Percentiles rank a stretch among this genome's conserved stretches.
phyloP scores from a whole-genome alignment of 2,797 vertebrate species.

The Leptodactylus fallax region DNA sequence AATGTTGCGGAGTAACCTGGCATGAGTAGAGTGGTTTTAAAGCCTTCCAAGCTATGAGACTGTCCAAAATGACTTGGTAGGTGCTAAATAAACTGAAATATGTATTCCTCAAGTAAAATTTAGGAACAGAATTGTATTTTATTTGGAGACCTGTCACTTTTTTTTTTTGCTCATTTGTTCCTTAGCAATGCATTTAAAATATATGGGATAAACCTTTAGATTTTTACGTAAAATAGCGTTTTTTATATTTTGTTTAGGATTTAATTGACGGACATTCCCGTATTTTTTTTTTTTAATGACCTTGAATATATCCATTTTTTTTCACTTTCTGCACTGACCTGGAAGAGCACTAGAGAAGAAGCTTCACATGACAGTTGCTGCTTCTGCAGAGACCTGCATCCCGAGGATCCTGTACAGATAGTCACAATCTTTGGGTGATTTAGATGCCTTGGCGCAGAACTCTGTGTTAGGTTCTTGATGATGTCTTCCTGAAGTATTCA shows the following conservation, averaged over 20 bases:
- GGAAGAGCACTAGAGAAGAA: not conserved
- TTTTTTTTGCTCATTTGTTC: not conserved
- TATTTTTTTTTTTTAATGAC: not conserved
- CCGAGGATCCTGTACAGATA: not conserved
- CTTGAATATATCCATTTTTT: not conserved
- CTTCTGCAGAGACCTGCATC: not conserved
- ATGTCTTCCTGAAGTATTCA: too few species aligned
- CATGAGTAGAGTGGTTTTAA: slow-evolving; percentile 34
- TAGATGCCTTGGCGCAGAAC: not conserved
- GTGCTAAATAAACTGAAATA: slow-evolving; percentile 69
- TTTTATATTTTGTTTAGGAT: too few species aligned
- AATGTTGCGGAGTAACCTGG: slow-evolving; percentile 66
- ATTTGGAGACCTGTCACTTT: not conserved
- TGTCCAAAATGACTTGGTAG: slow-evolving; percentile 63
- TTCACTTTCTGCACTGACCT: not conserved
- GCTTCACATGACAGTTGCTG: not conserved
- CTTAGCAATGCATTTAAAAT: not conserved
- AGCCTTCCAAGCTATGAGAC: slow-evolving; percentile 65
- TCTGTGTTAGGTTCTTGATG: not conserved
- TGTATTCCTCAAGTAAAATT: slow-evolving; percentile 65
- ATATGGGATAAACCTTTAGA: not conserved
- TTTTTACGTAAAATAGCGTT: not conserved
- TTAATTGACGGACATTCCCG: too few species aligned
- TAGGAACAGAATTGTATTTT: slow-evolving; percentile 10
- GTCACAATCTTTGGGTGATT: not conserved